Percentiles rank a stretch among this genome's conserved stretches.
Evolutionary conservation across 2,113 vertebrate genomes (phyloP).

Genomic region (Chaetops frenatus): DNA sequence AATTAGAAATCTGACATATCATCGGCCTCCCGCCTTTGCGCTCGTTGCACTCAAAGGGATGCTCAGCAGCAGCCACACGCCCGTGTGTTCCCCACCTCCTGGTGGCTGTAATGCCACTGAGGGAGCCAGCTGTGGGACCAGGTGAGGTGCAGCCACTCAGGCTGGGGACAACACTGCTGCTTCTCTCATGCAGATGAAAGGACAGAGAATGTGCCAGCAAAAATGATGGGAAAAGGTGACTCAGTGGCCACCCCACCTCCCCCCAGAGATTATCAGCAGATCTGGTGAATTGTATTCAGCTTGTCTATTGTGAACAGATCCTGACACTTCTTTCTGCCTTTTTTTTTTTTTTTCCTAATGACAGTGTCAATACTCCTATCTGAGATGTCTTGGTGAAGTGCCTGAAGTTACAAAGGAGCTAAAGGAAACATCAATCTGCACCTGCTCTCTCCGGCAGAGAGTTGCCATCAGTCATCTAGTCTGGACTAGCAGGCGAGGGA

Average conservation of each 20-base stretch:
- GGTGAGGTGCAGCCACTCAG: not conserved
- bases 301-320: not conserved
- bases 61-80: accelerated
- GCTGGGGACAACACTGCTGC: not conserved
- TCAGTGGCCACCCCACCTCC: not conserved
- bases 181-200: not conserved
- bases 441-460: not conserved
- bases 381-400: not conserved
- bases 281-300: not conserved
- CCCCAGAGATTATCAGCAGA: not conserved
- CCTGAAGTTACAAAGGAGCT: not conserved
- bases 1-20: not conserved
- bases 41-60: not conserved
- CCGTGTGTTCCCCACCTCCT: not conserved
- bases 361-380: not conserved
- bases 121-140: not conserved
- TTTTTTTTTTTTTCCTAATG: not conserved
- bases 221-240: not conserved
- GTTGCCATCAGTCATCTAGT: not conserved
- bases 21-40: accelerated
- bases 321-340: not conserved
- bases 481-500: not conserved
- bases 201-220: not conserved
- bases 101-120: not conserved
- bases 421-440: not conserved